Evolutionary conservation across 37 sponge, comb jelly and placozoan species (phyloP).

Genomic region (Oopsacas minuta): DNA sequence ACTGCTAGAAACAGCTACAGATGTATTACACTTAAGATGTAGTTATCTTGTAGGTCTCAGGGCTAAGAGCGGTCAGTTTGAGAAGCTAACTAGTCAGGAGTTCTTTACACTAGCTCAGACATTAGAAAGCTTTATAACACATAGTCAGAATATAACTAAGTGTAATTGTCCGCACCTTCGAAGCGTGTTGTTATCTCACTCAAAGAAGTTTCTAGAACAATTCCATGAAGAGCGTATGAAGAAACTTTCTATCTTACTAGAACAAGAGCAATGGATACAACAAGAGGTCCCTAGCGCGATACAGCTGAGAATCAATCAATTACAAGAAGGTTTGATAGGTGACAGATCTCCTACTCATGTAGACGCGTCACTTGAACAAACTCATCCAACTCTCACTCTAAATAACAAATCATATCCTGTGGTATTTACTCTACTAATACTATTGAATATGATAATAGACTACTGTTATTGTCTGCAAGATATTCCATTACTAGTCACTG

Average conservation of each 20-base stretch:
- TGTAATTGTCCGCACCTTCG: conserved; percentile 54
- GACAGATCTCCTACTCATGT: background rate
- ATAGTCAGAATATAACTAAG: conserved; percentile 38
- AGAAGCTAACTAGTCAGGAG: conserved; percentile 45
- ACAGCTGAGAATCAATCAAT: conserved; percentile 41
- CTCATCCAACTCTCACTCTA: background rate
- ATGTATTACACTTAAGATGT: conserved; percentile 65
- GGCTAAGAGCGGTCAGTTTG: conserved; percentile 54
- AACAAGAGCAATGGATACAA: conserved; percentile 67
- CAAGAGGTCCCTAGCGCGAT: conserved; percentile 69
- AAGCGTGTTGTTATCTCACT: conserved; percentile 57
- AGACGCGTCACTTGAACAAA: background rate
- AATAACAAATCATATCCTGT: background rate
- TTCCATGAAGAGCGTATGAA: conserved; percentile 51
- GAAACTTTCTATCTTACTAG: conserved; percentile 60
- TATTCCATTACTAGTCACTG: conserved; percentile 72
- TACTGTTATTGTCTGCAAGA: conserved; percentile 81
- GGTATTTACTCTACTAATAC: conserved; percentile 43
- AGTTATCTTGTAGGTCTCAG: conserved; percentile 60
- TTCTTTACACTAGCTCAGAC: conserved; percentile 46
- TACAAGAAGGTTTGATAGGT: conserved; percentile 29
- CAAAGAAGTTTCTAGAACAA: conserved; percentile 67
- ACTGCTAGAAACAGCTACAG: conserved; percentile 46
- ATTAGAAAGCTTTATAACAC: conserved; percentile 53
- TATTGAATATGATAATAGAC: conserved; percentile 70